phyloP scores from a whole-genome alignment of 1,140 invertebrate species.

The Hycleus cichorii region DNA sequence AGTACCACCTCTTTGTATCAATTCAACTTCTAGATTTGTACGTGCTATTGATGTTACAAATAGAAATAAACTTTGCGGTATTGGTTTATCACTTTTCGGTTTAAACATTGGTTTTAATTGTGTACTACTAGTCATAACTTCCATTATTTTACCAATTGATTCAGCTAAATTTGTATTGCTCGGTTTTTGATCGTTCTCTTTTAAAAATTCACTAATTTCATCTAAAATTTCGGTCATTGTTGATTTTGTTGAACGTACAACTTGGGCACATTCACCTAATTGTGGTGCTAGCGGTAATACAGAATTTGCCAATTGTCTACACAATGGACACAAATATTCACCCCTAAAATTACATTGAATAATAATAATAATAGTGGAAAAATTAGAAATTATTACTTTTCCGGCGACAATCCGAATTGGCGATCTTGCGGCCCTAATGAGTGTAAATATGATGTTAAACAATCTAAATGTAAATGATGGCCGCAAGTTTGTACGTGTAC shows the following conservation, averaged over 20 bases:
- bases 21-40: slow-evolving; percentile 88
- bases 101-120: slow-evolving; percentile 55
- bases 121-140: slow-evolving; percentile 81
- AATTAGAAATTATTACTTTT: slow-evolving; percentile 43
- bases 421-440: slow-evolving; percentile 67
- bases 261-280: slow-evolving; percentile 57
- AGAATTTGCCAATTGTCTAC: slow-evolving; percentile 87
- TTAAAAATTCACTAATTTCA: slow-evolving; percentile 57
- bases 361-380: not conserved
- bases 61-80: slow-evolving; percentile 70
- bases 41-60: slow-evolving; percentile 87
- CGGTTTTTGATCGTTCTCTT: slow-evolving; percentile 59
- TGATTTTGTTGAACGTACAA: slow-evolving; percentile 53
- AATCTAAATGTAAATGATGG: slow-evolving; percentile 90
- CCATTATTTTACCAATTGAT: slow-evolving; percentile 84
- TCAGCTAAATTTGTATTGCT: slow-evolving; percentile 59
- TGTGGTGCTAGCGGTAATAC: slow-evolving; percentile 83
- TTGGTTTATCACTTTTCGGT: slow-evolving; percentile 48
- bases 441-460: slow-evolving; percentile 79
- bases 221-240: slow-evolving; percentile 46
- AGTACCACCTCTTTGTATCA: slow-evolving; percentile 77
- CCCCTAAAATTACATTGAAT: slow-evolving; percentile 47
- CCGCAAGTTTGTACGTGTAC: slow-evolving; percentile 94
- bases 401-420: slow-evolving; percentile 63
- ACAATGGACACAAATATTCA: slow-evolving; percentile 90